These are phyloP conservation scores for Ageneiosus marmoratus DNA, from an alignment of 2,113 vertebrate genomes.

Conservation along the genomic window DNA sequence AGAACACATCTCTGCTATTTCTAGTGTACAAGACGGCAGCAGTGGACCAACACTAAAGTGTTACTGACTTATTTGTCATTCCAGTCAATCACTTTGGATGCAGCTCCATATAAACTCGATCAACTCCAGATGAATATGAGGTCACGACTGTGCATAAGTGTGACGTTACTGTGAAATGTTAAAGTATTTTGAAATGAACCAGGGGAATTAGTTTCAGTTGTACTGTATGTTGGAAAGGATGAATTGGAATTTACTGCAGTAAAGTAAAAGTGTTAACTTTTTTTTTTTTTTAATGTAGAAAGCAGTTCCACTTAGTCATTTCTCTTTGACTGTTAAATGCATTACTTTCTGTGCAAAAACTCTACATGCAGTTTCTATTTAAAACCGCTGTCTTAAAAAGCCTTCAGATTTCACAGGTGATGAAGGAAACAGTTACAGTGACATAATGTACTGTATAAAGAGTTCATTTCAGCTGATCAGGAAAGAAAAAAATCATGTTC, in stretches of 20 bases:
- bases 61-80: conserved; percentile 31
- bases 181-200: conserved; percentile 15
- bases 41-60: conserved; percentile 13
- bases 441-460: background rate
- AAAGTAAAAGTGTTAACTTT: background rate
- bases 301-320: conserved; percentile 7
- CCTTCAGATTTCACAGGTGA: background rate
- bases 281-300: background rate
- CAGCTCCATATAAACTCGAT: conserved; percentile 23
- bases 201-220: conserved; percentile 5
- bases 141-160: background rate
- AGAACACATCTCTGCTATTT: conserved; percentile 14
- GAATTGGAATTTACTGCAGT: conserved; percentile 8
- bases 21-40: background rate
- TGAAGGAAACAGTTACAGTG: background rate
- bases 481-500: background rate
- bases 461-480: conserved; percentile 34
- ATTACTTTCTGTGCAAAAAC: background rate
- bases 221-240: background rate
- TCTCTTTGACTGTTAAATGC: background rate
- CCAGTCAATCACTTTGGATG: conserved; percentile 24
- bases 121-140: background rate
- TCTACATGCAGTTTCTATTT: conserved; percentile 5
- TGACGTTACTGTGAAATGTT: conserved; percentile 17
- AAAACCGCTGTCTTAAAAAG: background rate